Evolutionary conservation across 2,113 vertebrate genomes (phyloP), one percentile per base, ranked within the genome.

Genomic region (Gorsachius goisagi): DNA sequence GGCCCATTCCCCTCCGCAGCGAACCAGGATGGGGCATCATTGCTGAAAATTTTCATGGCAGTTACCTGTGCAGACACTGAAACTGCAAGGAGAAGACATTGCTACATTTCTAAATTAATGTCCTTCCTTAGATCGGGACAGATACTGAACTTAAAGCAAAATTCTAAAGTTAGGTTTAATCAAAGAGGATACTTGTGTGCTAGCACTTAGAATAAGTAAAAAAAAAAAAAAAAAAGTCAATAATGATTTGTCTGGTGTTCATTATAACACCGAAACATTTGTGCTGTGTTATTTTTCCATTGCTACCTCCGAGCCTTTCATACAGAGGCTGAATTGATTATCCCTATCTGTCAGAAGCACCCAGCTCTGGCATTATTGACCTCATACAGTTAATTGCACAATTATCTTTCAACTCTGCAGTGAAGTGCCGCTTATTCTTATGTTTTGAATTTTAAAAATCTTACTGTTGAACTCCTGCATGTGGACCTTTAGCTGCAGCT

Each of bases 321-420:
- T 95, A 87, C 56, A 85, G 94, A 95, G 90, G 59, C 74, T 87
- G 94, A 94, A 96, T 90, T 97, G 92, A 97, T 97, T 97, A 97
- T 97, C 94, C 78, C 95, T 86, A 82, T 92, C 89, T 89, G 94
- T 95, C 93, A 96, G 94, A 97, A 97, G 85, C 96, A 85, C 93
- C 82, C 90, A 94, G 96, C 92, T 89, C 91, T 97, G 97, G 96
- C 96, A 97, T 97, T 95, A 97, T 97, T 97, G 97, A 97, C 97
- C 97, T 94, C 59, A 82, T 24, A 85, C 97, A 79, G 63, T 86
- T 97, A 97, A 97, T 97, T 97, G 97, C 96, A 95, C 97, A 97
- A 97, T 97, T 97, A 97, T 97, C 96, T 97, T 97, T 97, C 97
- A 96, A 95, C 96, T 97, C 88, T 83, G 94, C 92, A 93, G 93